A percentile compares a stretch with the other conserved stretches of the same genome.
These are phyloP conservation scores for Crioceris asparagi DNA, from an alignment of 2,888 invertebrate genomes.

Conservation along the genomic window DNA sequence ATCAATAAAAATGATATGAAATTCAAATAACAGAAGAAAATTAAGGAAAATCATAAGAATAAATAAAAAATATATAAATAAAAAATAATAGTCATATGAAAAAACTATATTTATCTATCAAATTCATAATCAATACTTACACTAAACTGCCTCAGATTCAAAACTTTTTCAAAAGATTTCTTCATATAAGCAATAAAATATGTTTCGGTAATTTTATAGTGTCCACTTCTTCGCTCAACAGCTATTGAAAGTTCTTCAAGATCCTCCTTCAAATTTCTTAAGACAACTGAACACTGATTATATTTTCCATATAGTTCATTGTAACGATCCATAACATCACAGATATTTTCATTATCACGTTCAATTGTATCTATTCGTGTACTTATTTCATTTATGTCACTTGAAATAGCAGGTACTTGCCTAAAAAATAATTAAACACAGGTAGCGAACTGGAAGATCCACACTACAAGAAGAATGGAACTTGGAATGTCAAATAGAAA, in stretches of 20 bases:
- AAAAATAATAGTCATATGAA: no score
- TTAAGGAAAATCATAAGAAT: no score
- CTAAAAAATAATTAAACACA: no score
- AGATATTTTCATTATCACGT: conserved; percentile 28
- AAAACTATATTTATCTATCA: no score
- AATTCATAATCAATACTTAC: no score
- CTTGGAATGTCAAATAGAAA: no score
- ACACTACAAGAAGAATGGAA: no score
- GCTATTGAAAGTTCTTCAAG: conserved; percentile 26
- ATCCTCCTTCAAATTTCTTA: conserved; percentile 23
- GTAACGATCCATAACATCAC: conserved; percentile 27
- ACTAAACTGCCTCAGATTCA: conserved; percentile 47
- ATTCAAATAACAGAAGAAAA: no score
- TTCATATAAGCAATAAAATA: conserved; percentile 35
- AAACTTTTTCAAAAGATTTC: conserved; percentile 43
- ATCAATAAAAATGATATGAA: no score
- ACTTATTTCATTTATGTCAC: conserved; percentile 39
- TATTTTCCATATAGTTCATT: conserved; percentile 30
- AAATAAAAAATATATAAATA: no score
- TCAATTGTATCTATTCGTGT: conserved; percentile 37
- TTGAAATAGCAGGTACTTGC: conserved; percentile 26
- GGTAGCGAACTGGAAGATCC: no score
- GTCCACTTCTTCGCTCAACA: conserved; percentile 28
- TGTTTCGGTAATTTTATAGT: conserved; percentile 34
- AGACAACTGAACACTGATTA: conserved; percentile 26